phyloP scores from a whole-genome alignment of 2,888 invertebrate genomes.

The Hypena proboscidalis region DNA sequence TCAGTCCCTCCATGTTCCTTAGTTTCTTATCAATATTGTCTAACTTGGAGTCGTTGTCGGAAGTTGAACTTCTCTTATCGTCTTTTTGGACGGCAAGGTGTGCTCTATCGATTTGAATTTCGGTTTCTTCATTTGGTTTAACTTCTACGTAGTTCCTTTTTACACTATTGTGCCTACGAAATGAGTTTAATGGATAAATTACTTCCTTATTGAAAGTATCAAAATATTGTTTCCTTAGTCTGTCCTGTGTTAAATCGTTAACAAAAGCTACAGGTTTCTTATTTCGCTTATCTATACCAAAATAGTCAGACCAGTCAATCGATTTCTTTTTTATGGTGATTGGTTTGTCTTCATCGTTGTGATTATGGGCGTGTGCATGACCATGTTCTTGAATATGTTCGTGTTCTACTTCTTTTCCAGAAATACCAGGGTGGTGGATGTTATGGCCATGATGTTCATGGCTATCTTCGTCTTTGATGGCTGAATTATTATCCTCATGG shows the following conservation, averaged over 20 bases:
- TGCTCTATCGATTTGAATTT: slow-evolving; percentile 54
- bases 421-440: slow-evolving; percentile 63
- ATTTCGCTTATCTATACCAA: slow-evolving; percentile 92
- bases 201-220: slow-evolving; percentile 78
- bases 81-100: slow-evolving; percentile 54
- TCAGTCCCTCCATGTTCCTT: slow-evolving; percentile 90
- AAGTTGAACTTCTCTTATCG: slow-evolving; percentile 69
- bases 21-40: slow-evolving; percentile 90
- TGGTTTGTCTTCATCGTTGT: slow-evolving; percentile 68
- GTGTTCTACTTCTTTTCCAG: slow-evolving; percentile 49
- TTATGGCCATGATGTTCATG: slow-evolving; percentile 67
- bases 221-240: slow-evolving; percentile 73
- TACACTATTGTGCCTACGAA: slow-evolving; percentile 65
- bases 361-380: slow-evolving; percentile 36
- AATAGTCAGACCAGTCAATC: slow-evolving; percentile 94
- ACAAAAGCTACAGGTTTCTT: slow-evolving; percentile 84
- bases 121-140: slow-evolving; percentile 62
- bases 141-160: slow-evolving; percentile 71
- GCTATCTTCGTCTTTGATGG: slow-evolving; percentile 58
- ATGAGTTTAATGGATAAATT: slow-evolving; percentile 68
- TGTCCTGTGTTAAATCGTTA: slow-evolving; percentile 74
- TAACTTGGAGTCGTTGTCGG: slow-evolving; percentile 85
- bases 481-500: slow-evolving; percentile 51
- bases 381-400: slow-evolving; percentile 47
- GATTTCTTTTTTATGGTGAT: slow-evolving; percentile 90